Evolutionary conservation across 2,888 invertebrate species (phyloP), one percentile per base, ranked within the genome.

Genomic region (Chymomyza procnemis): DNA sequence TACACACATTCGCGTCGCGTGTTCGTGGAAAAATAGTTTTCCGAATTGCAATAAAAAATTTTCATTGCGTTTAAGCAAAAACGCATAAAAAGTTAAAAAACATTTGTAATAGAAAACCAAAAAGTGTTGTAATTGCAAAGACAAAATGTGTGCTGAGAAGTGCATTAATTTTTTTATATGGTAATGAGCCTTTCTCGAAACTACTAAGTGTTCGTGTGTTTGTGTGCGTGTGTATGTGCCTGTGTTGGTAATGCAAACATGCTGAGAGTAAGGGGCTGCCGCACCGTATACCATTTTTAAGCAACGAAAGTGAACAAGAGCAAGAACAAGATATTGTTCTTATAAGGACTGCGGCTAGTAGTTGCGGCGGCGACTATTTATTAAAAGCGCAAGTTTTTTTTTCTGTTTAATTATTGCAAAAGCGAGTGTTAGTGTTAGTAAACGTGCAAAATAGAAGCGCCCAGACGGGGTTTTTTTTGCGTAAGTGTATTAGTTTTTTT

Each of bases 301-400:
- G 78, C 66, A 76, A 73, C 68, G 73, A 75, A 75, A 78, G 75
- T 66, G 72, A 76, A 72, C 75, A 64, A 79, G 73, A 76, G 69
- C 75, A 64, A 79, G 73, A 79, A 69, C 56, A 67, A 61, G 54
- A 63, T 77, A 67, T 70, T 81, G 79, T 79, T 69, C 82, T 80
- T 78, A 80, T 78, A 82, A 82, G 80, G 79, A 78, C 66, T 72
- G 77, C 57, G 46, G 66, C 55, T n/a, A 69, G 69, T 41, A 55
- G 50, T 41, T 41, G 34, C 34, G 34, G 34, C 12, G 9, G 34
- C 34, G 34, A 12, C 12, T 3, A 41, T 41, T 41, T 12, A 12
- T 41, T 12, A 3, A 9, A 41, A 41, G 12, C 34, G 34, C 34
- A 41, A 41, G 34, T 12, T 41, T 12, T 41, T n/a, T n/a, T n/a